Conservation (phyloP, 2,797 vertebrate species). For the Enteromius radiatus region DNA sequence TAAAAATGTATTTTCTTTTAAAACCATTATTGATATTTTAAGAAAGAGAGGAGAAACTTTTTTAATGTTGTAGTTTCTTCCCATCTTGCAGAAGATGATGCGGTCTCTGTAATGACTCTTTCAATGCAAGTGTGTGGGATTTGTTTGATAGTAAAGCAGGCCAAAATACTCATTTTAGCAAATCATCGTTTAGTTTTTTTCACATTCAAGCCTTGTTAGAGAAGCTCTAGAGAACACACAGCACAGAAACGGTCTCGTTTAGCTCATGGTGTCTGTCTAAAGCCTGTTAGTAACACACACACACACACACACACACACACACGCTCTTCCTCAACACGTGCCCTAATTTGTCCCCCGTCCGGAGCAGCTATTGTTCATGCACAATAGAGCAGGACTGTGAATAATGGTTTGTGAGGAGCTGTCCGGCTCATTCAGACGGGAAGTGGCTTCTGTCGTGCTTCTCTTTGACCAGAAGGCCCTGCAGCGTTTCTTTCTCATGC, state of each 20-base stretch:
- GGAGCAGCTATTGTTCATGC: conserved; percentile 75
- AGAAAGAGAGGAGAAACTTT: no score
- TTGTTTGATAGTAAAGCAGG: no score
- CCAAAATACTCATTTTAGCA: neutral
- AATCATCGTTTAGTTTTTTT: neutral
- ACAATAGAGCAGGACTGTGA: conserved; percentile 77
- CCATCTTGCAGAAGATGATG: no score
- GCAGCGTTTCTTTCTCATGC: conserved; percentile 69
- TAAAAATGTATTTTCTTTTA: no score
- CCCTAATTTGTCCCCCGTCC: conserved; percentile 73
- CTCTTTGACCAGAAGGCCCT: conserved; percentile 71
- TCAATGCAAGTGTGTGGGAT: no score
- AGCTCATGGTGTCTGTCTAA: neutral
- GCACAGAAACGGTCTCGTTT: neutral
- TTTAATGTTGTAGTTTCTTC: no score
- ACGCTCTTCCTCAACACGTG: conserved; percentile 67
- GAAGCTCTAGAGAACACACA: neutral
- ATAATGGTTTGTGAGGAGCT: conserved; percentile 82
- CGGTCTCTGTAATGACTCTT: no score
- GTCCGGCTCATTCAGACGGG: conserved; percentile 78
- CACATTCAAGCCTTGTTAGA: neutral
- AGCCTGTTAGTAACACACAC: conserved; percentile 25
- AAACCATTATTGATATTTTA: no score
- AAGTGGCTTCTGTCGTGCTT: conserved; percentile 75
- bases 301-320: conserved; percentile 10